Base-by-base conservation (phyloP, 2,797 vertebrate genomes). In the Sebastiscus tertius region DNA sequence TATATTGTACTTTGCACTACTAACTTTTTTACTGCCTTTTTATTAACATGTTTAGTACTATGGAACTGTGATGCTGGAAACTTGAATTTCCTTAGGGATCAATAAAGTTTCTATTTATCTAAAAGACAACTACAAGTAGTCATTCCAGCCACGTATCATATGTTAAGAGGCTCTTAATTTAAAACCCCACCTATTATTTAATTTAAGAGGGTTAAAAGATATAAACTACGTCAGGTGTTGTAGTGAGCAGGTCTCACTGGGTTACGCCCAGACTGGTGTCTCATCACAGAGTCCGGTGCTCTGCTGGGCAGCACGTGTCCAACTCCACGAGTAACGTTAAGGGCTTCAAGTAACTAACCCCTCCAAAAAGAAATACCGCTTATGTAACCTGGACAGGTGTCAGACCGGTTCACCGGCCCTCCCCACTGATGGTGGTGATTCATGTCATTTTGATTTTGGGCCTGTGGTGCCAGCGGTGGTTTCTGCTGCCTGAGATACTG, bases 251-350 rank as follows among this genome's bases (percentile, higher is more conserved):
- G 49, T 52, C 4, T 52, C 8, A 2, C 60, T 24, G 52, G 88
- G 88, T 92, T 52, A 87, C 92, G 85, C 93, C 91, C 87, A 56
- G 34, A 39, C 36, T 39, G 24, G 67, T 7, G 5, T 93, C 85
- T 26, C 22, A 0, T 88, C 86, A 80, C 90, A 71, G 3, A 31
- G 64, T 46, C 13, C 31, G 55, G 34, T 61, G 34, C 64, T 74
- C 65, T 52, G 22, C 39, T 46, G 5, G 52, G 16, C 18, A 71
- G 68, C 91, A 92, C 90, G 90, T 91, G 93, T 88, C 70, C 33
- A 55, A 82, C 82, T 80, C 66, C 81, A 75, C 75, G 36, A 63
- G 63, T 65, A 46, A 18, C 42, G 42, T 18, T 18, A 0, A 0
- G 8, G 16, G 11, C 34, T 61, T 61, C 9, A 0, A 39, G 26